A percentile compares a stretch with the other conserved stretches of the same genome.
Conservation (phyloP, 2,113 vertebrate genomes). For the Salminus brasiliensis region DNA sequence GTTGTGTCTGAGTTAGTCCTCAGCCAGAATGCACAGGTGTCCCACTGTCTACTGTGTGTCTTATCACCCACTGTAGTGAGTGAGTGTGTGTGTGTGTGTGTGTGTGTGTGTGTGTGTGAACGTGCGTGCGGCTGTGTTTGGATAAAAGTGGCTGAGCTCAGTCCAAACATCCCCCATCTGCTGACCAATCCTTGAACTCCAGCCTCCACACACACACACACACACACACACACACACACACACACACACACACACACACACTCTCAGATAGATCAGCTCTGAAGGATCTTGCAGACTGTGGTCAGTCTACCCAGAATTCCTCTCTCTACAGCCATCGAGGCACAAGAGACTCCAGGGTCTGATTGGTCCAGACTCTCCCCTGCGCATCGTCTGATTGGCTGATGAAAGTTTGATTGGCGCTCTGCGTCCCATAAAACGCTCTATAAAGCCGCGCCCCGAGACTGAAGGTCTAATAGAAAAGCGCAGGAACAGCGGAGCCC, state of each 20-base stretch:
- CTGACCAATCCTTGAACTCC: constrained; percentile 74
- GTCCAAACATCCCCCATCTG: constrained; percentile 79
- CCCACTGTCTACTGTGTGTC: constrained; percentile 52
- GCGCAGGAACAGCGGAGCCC: constrained; percentile 53
- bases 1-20: too few relatives aligned
- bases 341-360: constrained; percentile 61
- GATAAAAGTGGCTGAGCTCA: constrained; percentile 64
- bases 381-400: constrained; percentile 62
- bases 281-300: constrained; percentile 60
- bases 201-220: constrained; percentile 40
- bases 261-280: constrained; percentile 59
- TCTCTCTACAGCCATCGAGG: constrained; percentile 52
- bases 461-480: constrained; percentile 62
- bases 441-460: constrained; percentile 60
- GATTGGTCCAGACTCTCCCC: constrained; percentile 14
- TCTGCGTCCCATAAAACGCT: constrained; percentile 65
- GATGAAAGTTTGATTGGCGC: constrained; percentile 72
- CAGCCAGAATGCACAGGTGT: constrained; percentile 58
- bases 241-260: constrained; percentile 30
- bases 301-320: constrained; percentile 33
- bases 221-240: constrained; percentile 32
- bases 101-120: constrained; percentile 41
- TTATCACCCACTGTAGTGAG: constrained; percentile 39
- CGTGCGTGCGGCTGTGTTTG: constrained; percentile 30
- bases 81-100: constrained; percentile 33